Evolutionary conservation across 2,888 invertebrate species (phyloP).

Genomic region (Serripes groenlandicus): DNA sequence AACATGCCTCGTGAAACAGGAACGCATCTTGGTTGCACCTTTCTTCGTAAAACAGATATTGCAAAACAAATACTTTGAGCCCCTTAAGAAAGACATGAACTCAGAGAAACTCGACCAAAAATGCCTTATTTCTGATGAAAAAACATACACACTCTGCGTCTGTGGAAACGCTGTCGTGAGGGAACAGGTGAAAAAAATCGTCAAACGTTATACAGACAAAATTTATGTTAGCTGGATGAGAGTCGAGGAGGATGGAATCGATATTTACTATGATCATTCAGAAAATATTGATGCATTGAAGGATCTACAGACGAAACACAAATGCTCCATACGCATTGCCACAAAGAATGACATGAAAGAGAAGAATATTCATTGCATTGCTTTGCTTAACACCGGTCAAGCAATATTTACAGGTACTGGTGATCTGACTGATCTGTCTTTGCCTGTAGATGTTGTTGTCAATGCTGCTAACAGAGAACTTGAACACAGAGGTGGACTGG

Average conservation of each 20-base stretch:
- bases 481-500: constrained; percentile 12
- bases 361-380: constrained; percentile 31
- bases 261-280: constrained; percentile 21
- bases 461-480: constrained; percentile 34
- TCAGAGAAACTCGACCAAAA: not conserved
- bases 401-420: constrained; percentile 43
- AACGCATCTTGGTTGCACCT: constrained; percentile 19
- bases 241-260: constrained; percentile 39
- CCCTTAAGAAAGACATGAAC: constrained; percentile 22
- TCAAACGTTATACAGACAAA: constrained; percentile 8
- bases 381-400: constrained; percentile 44
- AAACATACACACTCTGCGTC: not conserved
- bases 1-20: constrained; percentile 12
- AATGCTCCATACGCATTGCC: constrained; percentile 36
- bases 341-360: constrained; percentile 55
- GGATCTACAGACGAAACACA: constrained; percentile 1
- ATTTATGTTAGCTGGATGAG: constrained; percentile 34
- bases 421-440: constrained; percentile 2
- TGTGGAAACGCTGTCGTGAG: constrained; percentile 9
- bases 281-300: constrained; percentile 5
- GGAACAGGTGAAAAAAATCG: constrained; percentile 7
- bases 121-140: not conserved
- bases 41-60: constrained; percentile 30
- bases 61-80: not conserved
- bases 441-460: constrained; percentile 41